Evolutionary conservation across 35 echinoderm and acorn worm species (phyloP), one percentile per base, ranked within the genome.

Genomic region (Ptychodera flava): DNA sequence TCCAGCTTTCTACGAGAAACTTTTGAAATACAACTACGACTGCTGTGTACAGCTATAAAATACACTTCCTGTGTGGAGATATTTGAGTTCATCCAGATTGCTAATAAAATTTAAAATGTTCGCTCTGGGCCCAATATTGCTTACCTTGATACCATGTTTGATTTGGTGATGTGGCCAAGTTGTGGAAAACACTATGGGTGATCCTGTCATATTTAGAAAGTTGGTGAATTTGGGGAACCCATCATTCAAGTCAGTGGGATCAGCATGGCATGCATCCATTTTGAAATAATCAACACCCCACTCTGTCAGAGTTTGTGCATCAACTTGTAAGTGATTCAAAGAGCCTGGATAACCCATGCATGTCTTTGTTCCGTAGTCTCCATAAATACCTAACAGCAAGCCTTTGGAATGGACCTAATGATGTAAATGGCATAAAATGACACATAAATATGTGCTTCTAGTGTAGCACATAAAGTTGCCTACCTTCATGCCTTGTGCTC

Each of bases 401-500:
- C 80, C 80, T 34, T 1, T 31, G 35, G 14, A 12, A 28, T 81
- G 80, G 1, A 81, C 80, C 80, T 81, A n/a, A n/a, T n/a, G n/a
- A n/a, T n/a, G n/a, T n/a, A n/a, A n/a, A n/a, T n/a, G n/a, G n/a
- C n/a, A n/a, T n/a, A n/a, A n/a, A n/a, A n/a, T n/a, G n/a, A n/a
- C n/a, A n/a, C n/a, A n/a, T n/a, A n/a, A n/a, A n/a, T n/a, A n/a
- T n/a, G n/a, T n/a, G n/a, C n/a, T n/a, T n/a, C n/a, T n/a, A n/a
- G n/a, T n/a, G n/a, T n/a, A n/a, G n/a, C n/a, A n/a, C n/a, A n/a
- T n/a, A n/a, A n/a, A n/a, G n/a, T n/a, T n/a, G 22, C 87, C 77
- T 92, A 98, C 95, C 77, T 80, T 53, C 16, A 98, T 90, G 36
- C 85, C 85, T 30, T 35, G 28, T 32, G 87, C 92, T 85, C 95